Percentiles rank a stretch among this genome's conserved stretches.
phyloP scores from a whole-genome alignment of 1,140 invertebrate genomes.

The Drosophila bocqueti region DNA sequence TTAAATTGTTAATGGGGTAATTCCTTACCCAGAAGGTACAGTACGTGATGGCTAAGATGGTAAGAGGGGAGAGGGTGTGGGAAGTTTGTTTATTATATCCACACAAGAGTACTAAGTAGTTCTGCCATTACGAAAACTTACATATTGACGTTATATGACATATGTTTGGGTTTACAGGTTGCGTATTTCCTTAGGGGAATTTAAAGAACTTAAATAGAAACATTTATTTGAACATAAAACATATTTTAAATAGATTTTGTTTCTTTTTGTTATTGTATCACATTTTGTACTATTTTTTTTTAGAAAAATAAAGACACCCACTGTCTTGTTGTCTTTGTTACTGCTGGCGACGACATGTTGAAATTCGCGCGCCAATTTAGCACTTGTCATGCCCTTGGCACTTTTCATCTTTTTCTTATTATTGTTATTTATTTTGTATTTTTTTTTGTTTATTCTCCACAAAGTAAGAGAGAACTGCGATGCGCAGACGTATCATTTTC shows the following conservation, averaged over 20 bases:
- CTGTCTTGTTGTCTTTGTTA: slow-evolving; percentile 67
- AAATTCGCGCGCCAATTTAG: slow-evolving; percentile 81
- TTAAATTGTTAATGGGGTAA: slow-evolving; percentile 80
- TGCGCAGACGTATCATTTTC: slow-evolving; percentile 77
- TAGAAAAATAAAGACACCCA: slow-evolving; percentile 20
- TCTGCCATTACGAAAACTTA: neutral
- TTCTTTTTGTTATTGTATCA: neutral
- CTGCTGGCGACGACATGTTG: slow-evolving; percentile 73
- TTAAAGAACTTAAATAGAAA: neutral
- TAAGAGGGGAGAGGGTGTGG: neutral
- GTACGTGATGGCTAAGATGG: slow-evolving; percentile 29
- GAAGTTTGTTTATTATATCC: neutral
- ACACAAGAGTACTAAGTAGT: slow-evolving; percentile 17
- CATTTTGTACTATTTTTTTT: neutral
- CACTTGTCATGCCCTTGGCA: slow-evolving; percentile 70
- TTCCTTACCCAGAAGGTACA: slow-evolving; percentile 63
- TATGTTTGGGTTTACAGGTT: neutral
- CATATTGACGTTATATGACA: slow-evolving; percentile 16
- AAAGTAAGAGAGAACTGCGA: slow-evolving; percentile 30
- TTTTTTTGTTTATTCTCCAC: neutral
- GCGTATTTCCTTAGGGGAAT: neutral
- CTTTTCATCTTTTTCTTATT: slow-evolving; percentile 19
- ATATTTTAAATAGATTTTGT: neutral
- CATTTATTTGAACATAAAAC: neutral
- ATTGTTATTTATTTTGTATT: neutral